Conservation (phyloP, 2,888 invertebrate species). For the Andrena praecox region DNA sequence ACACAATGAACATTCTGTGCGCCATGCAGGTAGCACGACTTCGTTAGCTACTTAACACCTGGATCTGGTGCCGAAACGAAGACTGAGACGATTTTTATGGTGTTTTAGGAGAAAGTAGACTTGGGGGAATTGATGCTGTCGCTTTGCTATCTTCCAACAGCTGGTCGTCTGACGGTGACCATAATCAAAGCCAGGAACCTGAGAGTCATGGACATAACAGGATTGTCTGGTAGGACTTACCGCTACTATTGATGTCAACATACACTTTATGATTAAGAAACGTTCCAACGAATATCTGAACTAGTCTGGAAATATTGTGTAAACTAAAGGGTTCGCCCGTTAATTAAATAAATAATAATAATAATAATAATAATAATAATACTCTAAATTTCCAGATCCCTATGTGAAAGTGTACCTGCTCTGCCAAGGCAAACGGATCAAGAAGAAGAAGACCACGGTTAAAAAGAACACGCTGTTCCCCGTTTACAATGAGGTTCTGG, state of each 20-base stretch:
- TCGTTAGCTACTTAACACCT: neutral
- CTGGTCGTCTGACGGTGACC: slow-evolving; percentile 95
- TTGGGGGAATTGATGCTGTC: slow-evolving; percentile 97
- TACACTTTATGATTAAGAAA: neutral
- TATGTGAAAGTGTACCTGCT: slow-evolving; percentile 96
- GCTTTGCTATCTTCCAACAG: slow-evolving; percentile 95
- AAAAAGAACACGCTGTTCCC: slow-evolving; percentile 94
- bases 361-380: too few relatives aligned
- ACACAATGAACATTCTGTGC: slow-evolving; percentile 93
- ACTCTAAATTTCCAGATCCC: slow-evolving; percentile 89
- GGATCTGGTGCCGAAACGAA: neutral
- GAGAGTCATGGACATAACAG: slow-evolving; percentile 97
- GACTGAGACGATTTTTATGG: neutral
- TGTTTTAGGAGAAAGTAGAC: slow-evolving; percentile 91
- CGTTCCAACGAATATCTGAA: neutral
- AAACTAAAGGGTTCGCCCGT: too few relatives aligned
- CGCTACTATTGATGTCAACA: slow-evolving; percentile 46
- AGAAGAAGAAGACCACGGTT: slow-evolving; percentile 97
- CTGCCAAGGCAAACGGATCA: slow-evolving; percentile 94
- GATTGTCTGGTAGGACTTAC: slow-evolving; percentile 91
- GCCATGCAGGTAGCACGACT: slow-evolving; percentile 88
- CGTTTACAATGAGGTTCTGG: slow-evolving; percentile 96
- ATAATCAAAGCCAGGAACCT: slow-evolving; percentile 96
- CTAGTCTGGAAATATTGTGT: too few relatives aligned
- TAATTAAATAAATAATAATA: too few relatives aligned